Percentiles rank a stretch among this genome's conserved stretches.
These are phyloP conservation scores for Sternarchorhynchus goeldii DNA, from an alignment of 2,797 vertebrate genomes.

Conservation along the genomic window DNA sequence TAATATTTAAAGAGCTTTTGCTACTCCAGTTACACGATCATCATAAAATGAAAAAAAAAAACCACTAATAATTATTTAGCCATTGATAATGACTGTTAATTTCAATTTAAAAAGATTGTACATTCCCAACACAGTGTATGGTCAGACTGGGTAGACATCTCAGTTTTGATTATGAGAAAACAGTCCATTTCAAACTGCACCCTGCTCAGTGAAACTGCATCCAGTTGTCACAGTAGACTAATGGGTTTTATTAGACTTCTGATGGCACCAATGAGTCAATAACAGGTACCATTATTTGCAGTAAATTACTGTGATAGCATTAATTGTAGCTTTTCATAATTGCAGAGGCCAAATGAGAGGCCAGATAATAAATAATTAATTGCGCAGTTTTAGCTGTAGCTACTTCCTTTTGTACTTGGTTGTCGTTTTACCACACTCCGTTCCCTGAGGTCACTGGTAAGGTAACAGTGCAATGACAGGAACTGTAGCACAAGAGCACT, in stretches of 20 bases:
- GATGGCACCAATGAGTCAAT: background rate
- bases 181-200: too few relatives aligned
- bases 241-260: constrained; percentile 17
- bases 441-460: background rate
- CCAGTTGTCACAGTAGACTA: background rate
- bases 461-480: background rate
- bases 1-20: background rate
- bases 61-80: background rate
- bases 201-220: background rate
- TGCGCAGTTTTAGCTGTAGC: background rate
- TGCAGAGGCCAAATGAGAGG: constrained; percentile 3
- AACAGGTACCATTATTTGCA: background rate
- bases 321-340: constrained; percentile 19
- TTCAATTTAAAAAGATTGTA: background rate
- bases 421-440: background rate
- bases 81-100: background rate
- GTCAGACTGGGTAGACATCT: background rate
- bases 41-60: background rate
- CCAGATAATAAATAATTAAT: background rate
- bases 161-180: background rate
- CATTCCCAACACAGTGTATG: background rate
- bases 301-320: background rate
- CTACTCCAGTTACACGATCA: background rate
- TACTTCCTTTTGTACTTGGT: background rate
- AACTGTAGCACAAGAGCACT: too few relatives aligned